Percentiles rank a stretch among this genome's conserved stretches.
Evolutionary conservation across 2,113 vertebrate species (phyloP).

Genomic region (Platycercus adscitus): DNA sequence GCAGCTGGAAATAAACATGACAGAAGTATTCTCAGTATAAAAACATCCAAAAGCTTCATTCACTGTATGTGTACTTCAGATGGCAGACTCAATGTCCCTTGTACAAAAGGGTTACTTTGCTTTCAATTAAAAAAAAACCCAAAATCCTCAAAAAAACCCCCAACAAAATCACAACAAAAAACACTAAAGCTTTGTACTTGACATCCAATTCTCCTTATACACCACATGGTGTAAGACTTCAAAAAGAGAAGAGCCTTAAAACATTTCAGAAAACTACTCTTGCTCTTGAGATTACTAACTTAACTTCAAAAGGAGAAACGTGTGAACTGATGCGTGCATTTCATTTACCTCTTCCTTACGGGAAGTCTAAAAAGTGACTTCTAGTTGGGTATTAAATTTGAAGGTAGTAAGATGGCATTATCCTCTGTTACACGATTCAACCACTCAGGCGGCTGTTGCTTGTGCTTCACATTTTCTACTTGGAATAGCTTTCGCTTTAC

Average conservation of each 20-base stretch:
- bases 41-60: not conserved
- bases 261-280: not conserved
- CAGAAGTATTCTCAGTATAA: not conserved
- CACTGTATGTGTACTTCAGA: not conserved
- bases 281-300: not conserved
- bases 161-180: not conserved
- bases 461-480: not conserved
- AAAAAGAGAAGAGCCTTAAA: not conserved
- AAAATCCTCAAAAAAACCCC: not conserved
- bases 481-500: not conserved
- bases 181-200: not conserved
- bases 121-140: not conserved
- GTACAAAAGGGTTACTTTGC: not conserved
- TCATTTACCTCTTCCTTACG: not conserved
- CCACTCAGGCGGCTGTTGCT: not conserved
- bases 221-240: not conserved
- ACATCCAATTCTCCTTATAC: not conserved
- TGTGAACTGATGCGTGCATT: rapidly evolving
- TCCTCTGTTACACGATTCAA: not conserved
- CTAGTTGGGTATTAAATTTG: not conserved
- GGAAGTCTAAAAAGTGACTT: not conserved
- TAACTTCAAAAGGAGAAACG: not conserved
- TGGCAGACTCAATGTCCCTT: not conserved
- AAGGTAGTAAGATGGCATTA: not conserved
- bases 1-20: not conserved